These are phyloP conservation scores for Ectropis grisescens DNA, from an alignment of 1,140 invertebrate species.

Conservation along the genomic window DNA sequence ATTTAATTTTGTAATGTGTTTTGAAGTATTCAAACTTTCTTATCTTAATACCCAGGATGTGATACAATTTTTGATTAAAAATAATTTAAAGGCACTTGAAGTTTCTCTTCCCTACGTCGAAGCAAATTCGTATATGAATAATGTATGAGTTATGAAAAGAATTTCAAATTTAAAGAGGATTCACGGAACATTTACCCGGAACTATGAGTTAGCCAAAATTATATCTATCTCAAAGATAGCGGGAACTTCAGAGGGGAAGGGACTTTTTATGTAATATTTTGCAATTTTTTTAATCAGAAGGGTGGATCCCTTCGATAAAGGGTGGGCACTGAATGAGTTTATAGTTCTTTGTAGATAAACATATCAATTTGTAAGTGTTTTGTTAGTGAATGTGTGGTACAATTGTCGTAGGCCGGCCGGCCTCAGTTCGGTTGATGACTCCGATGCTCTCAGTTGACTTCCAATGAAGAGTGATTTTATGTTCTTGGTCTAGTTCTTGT, in stretches of 20 bases:
- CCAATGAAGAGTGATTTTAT: constrained; percentile 23
- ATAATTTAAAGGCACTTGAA: too few relatives aligned
- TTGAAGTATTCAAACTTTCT: too few relatives aligned
- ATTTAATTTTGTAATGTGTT: too few relatives aligned
- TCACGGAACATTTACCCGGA: constrained; percentile 53
- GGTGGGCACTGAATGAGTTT: constrained; percentile 63
- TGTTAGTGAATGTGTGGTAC: constrained; percentile 49
- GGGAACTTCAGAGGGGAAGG: constrained; percentile 22
- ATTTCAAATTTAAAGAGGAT: constrained; percentile 36
- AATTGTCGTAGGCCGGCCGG: constrained; percentile 30
- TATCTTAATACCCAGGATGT: too few relatives aligned
- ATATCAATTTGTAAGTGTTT: constrained; percentile 69
- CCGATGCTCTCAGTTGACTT: constrained; percentile 29
- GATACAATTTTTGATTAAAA: too few relatives aligned
- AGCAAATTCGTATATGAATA: constrained; percentile 43
- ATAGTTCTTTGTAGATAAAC: constrained; percentile 67
- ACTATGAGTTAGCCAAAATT: constrained; percentile 54
- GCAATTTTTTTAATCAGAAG: constrained; percentile 64
- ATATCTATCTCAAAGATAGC: constrained; percentile 31
- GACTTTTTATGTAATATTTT: constrained; percentile 62
- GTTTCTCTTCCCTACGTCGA: too few relatives aligned
- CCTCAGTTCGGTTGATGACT: constrained; percentile 41
- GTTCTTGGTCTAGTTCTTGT: constrained; percentile 7
- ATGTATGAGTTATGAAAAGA: constrained; percentile 25
- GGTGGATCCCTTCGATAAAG: constrained; percentile 61